These are phyloP conservation scores for Sebastes matsubarae DNA, from an alignment of 2,797 vertebrate genomes.

Conservation along the genomic window DNA sequence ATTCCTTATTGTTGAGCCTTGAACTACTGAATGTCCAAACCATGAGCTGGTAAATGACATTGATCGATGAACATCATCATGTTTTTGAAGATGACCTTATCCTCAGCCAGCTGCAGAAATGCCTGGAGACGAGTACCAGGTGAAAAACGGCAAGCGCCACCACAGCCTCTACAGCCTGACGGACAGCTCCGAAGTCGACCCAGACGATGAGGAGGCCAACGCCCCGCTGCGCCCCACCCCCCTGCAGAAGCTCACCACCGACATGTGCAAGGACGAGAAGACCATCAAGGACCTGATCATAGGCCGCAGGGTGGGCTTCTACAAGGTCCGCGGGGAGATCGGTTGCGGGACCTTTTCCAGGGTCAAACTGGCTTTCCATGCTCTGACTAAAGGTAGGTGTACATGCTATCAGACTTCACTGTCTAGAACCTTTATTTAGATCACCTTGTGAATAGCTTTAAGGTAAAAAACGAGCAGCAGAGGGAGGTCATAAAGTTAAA, in stretches of 20 bases:
- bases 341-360: conserved; percentile 95
- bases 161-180: conserved; percentile 84
- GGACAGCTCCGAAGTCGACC: conserved; percentile 79
- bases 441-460: neutral
- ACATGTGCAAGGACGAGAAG: conserved; percentile 90
- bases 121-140: conserved; percentile 79
- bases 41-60: neutral
- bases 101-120: conserved; percentile 77
- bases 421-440: neutral
- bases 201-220: conserved; percentile 61
- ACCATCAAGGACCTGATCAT: conserved; percentile 91
- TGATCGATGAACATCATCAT: neutral
- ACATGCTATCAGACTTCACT: neutral
- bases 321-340: conserved; percentile 92
- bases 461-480: neutral
- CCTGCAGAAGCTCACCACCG: conserved; percentile 89
- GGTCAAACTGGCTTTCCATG: conserved; percentile 94
- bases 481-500: too few relatives aligned
- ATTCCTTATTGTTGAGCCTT: too few relatives aligned
- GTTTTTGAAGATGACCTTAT: conserved; percentile 7
- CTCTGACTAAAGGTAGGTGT: conserved; percentile 90
- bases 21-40: neutral
- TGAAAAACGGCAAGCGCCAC: conserved; percentile 50
- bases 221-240: conserved; percentile 79
- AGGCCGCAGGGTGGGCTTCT: conserved; percentile 94